Evolutionary conservation across 1,140 invertebrate species (phyloP).

Genomic region (Gonatopus flavifemur): DNA sequence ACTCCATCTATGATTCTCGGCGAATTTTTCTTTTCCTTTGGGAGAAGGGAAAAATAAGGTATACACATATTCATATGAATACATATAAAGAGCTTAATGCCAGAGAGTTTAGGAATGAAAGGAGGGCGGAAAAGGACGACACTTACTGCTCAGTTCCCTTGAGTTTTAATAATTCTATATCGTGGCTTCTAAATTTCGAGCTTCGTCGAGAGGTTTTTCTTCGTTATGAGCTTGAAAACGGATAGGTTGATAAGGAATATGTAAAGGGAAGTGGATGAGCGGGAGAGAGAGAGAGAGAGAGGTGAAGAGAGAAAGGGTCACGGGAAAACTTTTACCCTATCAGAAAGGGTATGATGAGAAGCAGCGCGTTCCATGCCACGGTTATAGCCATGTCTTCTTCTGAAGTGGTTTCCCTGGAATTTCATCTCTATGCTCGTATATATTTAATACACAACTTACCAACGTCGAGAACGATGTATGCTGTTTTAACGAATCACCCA

Average conservation of each 20-base stretch:
- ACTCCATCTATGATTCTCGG: no score
- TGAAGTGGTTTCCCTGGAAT: slow-evolving; percentile 24
- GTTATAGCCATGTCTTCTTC: no score
- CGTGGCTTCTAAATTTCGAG: slow-evolving; percentile 15
- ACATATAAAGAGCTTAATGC: no score
- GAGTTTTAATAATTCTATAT: slow-evolving; percentile 31
- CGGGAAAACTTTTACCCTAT: no score
- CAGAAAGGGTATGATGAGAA: no score
- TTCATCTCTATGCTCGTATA: slow-evolving; percentile 11
- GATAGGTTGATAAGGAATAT: background rate
- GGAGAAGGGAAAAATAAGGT: no score
- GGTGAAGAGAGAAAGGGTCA: background rate
- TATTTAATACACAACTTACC: slow-evolving; percentile 33
- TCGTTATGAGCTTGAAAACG: slow-evolving; percentile 30
- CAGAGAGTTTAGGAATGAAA: background rate
- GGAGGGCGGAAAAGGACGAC: slow-evolving; percentile 8
- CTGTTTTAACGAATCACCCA: slow-evolving; percentile 25
- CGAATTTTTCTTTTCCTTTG: no score
- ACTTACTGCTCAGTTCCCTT: slow-evolving; percentile 14
- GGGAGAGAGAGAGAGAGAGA: background rate
- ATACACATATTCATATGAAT: no score
- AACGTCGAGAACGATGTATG: slow-evolving; percentile 11
- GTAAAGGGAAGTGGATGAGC: background rate
- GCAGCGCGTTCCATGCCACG: no score
- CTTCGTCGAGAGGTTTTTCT: slow-evolving; percentile 35